Conservation (phyloP, 2,113 vertebrate genomes). For the Otolemur garnettii region DNA sequence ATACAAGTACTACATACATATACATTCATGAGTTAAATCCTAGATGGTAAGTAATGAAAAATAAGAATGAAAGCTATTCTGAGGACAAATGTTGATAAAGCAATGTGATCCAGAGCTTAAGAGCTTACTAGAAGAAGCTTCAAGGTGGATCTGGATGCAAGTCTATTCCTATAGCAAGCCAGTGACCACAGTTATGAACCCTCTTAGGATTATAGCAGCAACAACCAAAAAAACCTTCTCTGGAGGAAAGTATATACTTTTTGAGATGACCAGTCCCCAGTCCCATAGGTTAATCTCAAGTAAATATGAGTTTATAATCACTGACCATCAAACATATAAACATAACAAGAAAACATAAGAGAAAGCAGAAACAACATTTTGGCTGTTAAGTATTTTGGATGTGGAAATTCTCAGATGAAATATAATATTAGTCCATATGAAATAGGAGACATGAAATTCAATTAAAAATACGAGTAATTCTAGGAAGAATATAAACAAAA, state of each 20-base stretch:
- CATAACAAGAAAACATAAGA: background rate
- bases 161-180: background rate
- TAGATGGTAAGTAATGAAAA: background rate
- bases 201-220: background rate
- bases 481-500: slow-evolving; percentile 14
- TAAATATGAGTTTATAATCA: slow-evolving; percentile 20
- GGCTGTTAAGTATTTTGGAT: background rate
- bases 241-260: background rate
- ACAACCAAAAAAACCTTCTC: background rate
- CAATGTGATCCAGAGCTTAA: background rate
- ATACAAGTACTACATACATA: background rate
- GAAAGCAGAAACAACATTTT: background rate
- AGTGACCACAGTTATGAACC: background rate
- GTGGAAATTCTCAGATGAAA: background rate
- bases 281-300: background rate
- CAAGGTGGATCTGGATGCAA: background rate
- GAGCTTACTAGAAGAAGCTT: background rate
- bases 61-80: background rate
- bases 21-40: background rate
- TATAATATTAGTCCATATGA: slow-evolving; percentile 49
- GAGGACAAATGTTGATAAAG: background rate
- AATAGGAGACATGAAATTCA: slow-evolving; percentile 36
- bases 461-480: background rate
- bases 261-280: background rate
- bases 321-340: slow-evolving; percentile 18